These are phyloP conservation scores for Danionella dracula DNA, from an alignment of 2,797 vertebrate genomes.

Conservation along the genomic window DNA sequence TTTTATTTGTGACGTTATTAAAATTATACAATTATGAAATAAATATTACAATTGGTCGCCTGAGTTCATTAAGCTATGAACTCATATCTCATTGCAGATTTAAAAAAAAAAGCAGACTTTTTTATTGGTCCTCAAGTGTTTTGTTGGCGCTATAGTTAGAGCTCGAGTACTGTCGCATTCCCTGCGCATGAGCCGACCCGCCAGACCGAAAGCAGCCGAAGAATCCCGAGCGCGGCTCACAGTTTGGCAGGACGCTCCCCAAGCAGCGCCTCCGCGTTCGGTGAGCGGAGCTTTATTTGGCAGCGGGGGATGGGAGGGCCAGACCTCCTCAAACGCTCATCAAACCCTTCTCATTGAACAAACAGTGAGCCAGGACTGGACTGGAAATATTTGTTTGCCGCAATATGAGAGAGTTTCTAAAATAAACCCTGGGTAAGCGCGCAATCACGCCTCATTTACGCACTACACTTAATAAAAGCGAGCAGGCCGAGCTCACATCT, in stretches of 20 bases:
- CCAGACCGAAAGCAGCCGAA: conserved; percentile 22
- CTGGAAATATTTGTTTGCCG: conserved; percentile 44
- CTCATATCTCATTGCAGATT: no score
- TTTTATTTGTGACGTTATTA: no score
- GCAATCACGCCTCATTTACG: conserved; percentile 5
- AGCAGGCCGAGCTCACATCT: conserved; percentile 6
- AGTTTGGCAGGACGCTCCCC: conserved; percentile 59
- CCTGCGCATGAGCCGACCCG: conserved; percentile 37
- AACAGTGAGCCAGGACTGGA: conserved; percentile 57
- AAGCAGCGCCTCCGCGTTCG: conserved; percentile 36
- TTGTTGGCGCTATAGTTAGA: not conserved
- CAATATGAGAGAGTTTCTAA: conserved; percentile 34
- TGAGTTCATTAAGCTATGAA: no score
- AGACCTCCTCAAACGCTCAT: conserved; percentile 46
- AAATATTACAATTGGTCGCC: no score
- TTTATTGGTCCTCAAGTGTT: no score
- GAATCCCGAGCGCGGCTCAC: conserved; percentile 46
- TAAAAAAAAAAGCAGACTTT: no score
- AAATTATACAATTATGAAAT: no score
- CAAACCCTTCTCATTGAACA: conserved; percentile 47
- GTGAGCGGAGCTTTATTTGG: conserved; percentile 62
- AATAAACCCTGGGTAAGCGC: conserved; percentile 48
- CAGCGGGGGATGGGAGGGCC: conserved; percentile 57
- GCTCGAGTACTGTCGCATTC: conserved; percentile 47
- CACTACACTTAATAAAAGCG: conserved; percentile 8